Evolutionary conservation across 2,888 invertebrate species (phyloP), one percentile per base, ranked within the genome.

Genomic region (Hoplodrina blanda): DNA sequence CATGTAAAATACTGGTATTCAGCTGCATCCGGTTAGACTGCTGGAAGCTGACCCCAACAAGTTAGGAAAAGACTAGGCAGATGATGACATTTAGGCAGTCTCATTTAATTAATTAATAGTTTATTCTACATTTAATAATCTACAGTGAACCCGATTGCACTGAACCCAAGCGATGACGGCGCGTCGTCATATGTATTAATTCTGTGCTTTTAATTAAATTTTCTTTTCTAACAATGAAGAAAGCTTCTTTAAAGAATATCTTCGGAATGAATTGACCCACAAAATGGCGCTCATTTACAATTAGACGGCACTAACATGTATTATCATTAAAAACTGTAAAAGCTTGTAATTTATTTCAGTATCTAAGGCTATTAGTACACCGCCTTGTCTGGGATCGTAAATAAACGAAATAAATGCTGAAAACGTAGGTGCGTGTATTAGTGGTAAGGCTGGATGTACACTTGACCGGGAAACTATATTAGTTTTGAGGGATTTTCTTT

Each of bases 351-450:
- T 82, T 82, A 82, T 80, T 67, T 65, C 20, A 61, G 66, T 67
- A 50, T 55, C 55, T 53, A 8, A 60, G 20, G 49, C 82, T 75
- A 82, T 82, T 82, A 82, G 78, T 66, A 62, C 44, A 69, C 68
- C 54, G 41, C 50, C 52, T 44, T 19, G 57, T 52, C 33, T n/a
- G 20, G 41, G 19, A 3, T 65, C 62, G 68, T 78, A 71, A 73
- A 82, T 78, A 61, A 75, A 57, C 17, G 50, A 7, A 46, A 64
- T 63, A 56, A 81, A 81, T 67, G 54, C 25, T 77, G 52, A 56
- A 73, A 55, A 25, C 53, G 33, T 65, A 55, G 46, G 17, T 46
- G 15, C n/a, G 46, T 66, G 46, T 67, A 78, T 77, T 67, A 46
- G 52, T 37, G 17, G 11, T 69, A 70, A 62, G 19, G 68, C 17